phyloP scores from a whole-genome alignment of 2,888 invertebrate genomes.

The Caenorhabditis afra region DNA sequence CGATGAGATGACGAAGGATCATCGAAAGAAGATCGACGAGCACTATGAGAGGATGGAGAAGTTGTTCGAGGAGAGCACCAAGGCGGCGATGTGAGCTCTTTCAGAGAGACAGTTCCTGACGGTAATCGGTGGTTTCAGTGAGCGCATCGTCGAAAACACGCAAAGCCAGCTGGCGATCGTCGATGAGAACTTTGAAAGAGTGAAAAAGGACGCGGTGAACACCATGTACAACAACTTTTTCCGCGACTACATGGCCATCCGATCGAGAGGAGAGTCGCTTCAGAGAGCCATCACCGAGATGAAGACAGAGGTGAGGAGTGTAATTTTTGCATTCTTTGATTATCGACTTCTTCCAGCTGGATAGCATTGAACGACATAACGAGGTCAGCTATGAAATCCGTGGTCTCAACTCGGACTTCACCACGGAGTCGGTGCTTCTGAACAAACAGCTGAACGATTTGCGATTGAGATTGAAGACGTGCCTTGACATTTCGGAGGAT shows the following conservation, averaged over 20 bases:
- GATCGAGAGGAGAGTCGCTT: neutral
- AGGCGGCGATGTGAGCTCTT: neutral
- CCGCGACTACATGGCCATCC: neutral
- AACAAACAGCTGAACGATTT: neutral
- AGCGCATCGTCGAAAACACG: neutral
- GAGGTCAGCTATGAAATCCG: neutral
- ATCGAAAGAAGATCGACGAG: neutral
- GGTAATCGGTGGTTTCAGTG: neutral
- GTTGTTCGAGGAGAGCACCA: neutral
- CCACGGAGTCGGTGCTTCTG: neutral
- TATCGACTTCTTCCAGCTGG: neutral
- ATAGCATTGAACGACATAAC: neutral
- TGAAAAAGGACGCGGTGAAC: neutral
- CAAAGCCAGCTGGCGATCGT: neutral
- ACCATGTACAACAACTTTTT: neutral
- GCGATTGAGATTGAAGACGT: neutral
- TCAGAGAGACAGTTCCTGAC: neutral
- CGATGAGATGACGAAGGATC: neutral
- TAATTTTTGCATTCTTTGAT: no score
- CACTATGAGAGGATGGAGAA: neutral
- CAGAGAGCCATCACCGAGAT: neutral
- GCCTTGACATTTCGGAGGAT: neutral
- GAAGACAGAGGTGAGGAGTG: no score
- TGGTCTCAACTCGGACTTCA: neutral
- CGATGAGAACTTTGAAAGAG: neutral